phyloP scores from a whole-genome alignment of 2,113 vertebrate species.

The Oceanites oceanicus region DNA sequence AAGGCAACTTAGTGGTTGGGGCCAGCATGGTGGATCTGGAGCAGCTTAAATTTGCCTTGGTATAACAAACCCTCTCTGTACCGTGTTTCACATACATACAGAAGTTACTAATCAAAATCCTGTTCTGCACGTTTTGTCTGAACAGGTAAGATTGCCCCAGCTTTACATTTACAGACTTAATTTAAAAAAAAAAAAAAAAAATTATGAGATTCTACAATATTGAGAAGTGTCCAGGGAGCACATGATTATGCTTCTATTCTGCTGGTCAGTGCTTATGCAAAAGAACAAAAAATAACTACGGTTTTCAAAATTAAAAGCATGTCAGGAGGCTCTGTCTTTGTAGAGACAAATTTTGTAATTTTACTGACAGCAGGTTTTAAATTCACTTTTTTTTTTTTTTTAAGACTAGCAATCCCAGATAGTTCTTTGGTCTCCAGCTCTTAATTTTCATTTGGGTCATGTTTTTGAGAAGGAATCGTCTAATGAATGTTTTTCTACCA shows the following conservation, averaged over 20 bases:
- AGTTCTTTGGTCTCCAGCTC: neutral
- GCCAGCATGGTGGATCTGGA: neutral
- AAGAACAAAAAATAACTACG: neutral
- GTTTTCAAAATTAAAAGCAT: neutral
- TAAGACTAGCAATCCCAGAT: neutral
- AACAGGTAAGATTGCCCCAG: neutral
- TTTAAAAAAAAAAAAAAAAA: neutral
- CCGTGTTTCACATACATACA: fast-evolving
- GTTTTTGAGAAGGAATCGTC: neutral
- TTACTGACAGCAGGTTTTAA: neutral
- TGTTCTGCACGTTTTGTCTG: neutral
- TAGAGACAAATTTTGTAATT: neutral
- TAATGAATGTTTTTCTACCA: neutral
- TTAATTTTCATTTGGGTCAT: neutral
- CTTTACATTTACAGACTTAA: neutral
- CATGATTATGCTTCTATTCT: neutral
- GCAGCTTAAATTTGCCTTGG: neutral
- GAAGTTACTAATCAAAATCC: neutral
- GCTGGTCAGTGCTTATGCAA: neutral
- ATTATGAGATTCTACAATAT: neutral
- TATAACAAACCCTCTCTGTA: neutral
- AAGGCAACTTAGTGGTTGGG: neutral
- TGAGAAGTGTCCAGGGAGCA: neutral
- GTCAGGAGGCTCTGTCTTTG: neutral
- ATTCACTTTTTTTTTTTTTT: neutral